Evolutionary conservation across 1,140 invertebrate genomes (phyloP), one percentile per base, ranked within the genome.

Genomic region (Microvelia longipes): DNA sequence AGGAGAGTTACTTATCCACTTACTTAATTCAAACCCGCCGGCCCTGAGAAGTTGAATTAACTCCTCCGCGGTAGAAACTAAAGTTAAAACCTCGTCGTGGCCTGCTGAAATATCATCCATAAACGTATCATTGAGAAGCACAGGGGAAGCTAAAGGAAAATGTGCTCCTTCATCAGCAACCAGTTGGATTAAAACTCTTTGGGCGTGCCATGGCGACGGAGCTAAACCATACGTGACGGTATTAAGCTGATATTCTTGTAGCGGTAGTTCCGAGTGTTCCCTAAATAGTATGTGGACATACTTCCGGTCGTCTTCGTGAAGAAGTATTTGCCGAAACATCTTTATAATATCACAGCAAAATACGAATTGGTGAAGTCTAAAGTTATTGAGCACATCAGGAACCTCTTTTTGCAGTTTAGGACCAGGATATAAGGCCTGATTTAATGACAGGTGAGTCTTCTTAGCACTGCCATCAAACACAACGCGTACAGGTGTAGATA

Each of bases 161-260:
- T 68, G 29, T 1, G 71, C 24, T 50, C 30, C 24, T 63, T 77
- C 73, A 67, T 78, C 77, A 2, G 70, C 30, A 1, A 76, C 79
- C 25, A 80, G 66, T 71, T 79, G 75, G 66, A 73, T 75, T 15
- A 81, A 64, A 2, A 73, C 74, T 68, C 72, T 70, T 30, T 75
- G 75, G 5, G 77, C 77, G 2, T 77, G 70, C 69, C 67, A 76
- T 1, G 77, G 74, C 11, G 75, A 74, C 2, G 76, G 68, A 71
- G 75, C 72, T 27, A 69, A 68, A 24, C 76, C 77, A 69, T 75
- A 79, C 5, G 77, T 78, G 5, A 50, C 35, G 35, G 35, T 50
- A 19, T 50, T 50, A 19, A 50, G 35, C 35, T 50, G 35, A 50
- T 1, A 78, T 65, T 65, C 63, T 27, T n/a, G 26, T 65, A 65